phyloP scores from a whole-genome alignment of 2,888 invertebrate genomes.

The Chrysolina oricalcia region DNA sequence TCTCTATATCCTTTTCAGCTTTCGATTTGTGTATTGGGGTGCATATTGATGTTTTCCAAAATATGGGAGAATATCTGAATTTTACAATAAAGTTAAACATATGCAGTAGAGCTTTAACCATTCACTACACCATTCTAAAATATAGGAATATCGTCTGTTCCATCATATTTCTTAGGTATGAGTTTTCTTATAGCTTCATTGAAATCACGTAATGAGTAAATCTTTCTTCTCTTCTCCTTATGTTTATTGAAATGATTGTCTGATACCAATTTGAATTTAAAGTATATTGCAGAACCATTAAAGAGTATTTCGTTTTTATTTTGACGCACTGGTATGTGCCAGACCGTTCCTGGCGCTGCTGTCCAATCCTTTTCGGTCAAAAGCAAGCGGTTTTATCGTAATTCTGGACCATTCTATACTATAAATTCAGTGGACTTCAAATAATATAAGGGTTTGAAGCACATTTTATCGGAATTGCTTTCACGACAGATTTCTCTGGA shows the following conservation, averaged over 20 bases:
- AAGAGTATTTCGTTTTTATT: no score
- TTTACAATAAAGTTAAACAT: no score
- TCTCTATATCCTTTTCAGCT: background rate
- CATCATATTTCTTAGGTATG: no score
- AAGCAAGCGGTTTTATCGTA: constrained; percentile 4
- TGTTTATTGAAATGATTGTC: no score
- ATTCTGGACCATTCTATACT: constrained; percentile 8
- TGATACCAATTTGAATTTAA: no score
- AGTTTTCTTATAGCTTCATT: no score
- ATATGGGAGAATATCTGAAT: background rate
- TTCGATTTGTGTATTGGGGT: background rate
- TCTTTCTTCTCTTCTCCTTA: no score
- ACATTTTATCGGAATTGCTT: constrained; percentile 37
- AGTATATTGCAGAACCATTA: no score
- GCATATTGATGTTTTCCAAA: background rate
- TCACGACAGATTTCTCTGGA: constrained; percentile 31
- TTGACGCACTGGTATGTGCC: background rate
- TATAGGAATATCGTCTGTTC: no score
- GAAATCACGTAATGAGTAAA: no score
- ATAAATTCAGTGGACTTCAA: constrained; percentile 35
- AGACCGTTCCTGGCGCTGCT: background rate
- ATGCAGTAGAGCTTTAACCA: no score
- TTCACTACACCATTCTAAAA: no score
- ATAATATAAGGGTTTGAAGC: constrained; percentile 33
- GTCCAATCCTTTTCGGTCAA: background rate